Conservation (phyloP, 2,113 vertebrate species). For the Pycnonotus jocosus region DNA sequence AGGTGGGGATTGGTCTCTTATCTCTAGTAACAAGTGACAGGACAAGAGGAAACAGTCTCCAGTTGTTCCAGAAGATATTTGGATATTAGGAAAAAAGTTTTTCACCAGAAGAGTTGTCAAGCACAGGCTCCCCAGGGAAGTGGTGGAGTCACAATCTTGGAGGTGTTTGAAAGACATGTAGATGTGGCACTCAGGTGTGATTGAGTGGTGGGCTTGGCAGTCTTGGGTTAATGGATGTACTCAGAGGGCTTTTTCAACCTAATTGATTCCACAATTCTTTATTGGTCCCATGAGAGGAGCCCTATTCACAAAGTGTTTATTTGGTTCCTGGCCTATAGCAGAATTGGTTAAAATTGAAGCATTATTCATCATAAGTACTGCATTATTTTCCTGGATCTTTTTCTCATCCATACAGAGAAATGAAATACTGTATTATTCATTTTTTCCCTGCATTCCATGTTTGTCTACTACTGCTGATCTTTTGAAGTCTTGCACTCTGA, state of each 20-base stretch:
- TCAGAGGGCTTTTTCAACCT: neutral
- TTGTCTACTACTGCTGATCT: neutral
- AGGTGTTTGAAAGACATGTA: neutral
- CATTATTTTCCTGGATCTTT: neutral
- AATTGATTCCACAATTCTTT: neutral
- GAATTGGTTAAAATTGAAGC: neutral
- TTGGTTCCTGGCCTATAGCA: neutral
- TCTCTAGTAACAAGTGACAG: neutral
- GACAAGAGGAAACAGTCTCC: neutral
- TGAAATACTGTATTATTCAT: neutral
- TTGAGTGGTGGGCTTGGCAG: neutral
- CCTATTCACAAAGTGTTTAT: neutral
- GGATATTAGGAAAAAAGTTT: neutral
- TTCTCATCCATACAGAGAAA: neutral
- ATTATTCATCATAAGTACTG: neutral
- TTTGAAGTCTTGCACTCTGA: neutral
- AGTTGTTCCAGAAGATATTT: too few relatives aligned
- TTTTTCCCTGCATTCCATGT: neutral
- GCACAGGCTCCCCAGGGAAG: neutral
- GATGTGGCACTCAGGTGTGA: neutral
- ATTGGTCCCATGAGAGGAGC: neutral
- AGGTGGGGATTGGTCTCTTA: accelerated
- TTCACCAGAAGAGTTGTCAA: neutral
- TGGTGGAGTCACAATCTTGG: neutral
- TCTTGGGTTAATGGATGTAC: neutral